Evolutionary conservation across 2,888 invertebrate genomes (phyloP), one percentile per base, ranked within the genome.

Genomic region (Seira ritae): DNA sequence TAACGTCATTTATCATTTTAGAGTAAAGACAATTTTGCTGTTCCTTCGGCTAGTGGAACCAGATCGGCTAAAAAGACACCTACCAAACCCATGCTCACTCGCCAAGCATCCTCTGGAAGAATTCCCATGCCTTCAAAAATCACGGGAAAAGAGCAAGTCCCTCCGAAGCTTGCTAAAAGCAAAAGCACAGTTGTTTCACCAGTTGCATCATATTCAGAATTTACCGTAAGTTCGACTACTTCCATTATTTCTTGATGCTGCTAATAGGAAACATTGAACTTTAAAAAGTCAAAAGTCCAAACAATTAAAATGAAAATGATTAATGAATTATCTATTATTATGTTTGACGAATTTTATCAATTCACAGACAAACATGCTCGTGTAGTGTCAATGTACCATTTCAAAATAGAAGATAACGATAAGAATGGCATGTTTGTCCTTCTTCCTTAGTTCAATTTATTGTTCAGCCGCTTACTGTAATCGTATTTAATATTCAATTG

Each of bases 151-250:
- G 76, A 76, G 22, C 68, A 76, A 68, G 60, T 60, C 1, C 68
- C 69, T 55, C 76, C 68, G 19, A 79, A 55, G 17, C 65, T 23
- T 19, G 31, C 12, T 2, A 69, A 68, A 42, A 62, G 66, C 3
- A 69, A 68, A 42, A 62, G 66, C 15, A 65, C 67, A 10, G 68
- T 67, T 0, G 1, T 80, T 24, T 84, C 84, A n/a, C 81, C 84
- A 17, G 68, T 60, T 24, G 22, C 80, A 6, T 77, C 85, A 1
- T 85, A 85, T 62, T 79, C 85, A 0, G 85, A 85, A 60, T 85
- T 85, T 68, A 80, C 81, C 17, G 85, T 81, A 79, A 84, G 77
- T 8, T 31, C 31, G 31, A 31, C 2, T 31, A 31, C 31, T 31
- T 31, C 8, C 31, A 8, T 31, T 31, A 8, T 4, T 31, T 31